phyloP scores from a whole-genome alignment of 64 coral and sea anemone genomes.

The Dendronephthya gigantea region DNA sequence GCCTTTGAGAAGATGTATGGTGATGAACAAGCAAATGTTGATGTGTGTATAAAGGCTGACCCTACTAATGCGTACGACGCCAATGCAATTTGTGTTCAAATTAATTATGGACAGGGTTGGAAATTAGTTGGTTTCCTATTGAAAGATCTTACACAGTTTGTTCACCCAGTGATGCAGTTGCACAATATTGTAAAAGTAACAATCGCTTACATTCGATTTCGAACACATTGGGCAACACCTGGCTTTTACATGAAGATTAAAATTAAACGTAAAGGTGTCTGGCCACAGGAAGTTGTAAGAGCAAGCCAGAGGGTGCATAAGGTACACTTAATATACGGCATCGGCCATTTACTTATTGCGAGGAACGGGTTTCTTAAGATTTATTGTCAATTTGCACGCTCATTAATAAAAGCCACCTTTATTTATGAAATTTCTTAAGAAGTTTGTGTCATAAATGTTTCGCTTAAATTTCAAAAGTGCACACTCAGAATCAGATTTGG shows the following conservation, averaged over 20 bases:
- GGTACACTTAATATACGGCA: neutral
- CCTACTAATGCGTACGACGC: neutral
- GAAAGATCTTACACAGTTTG: neutral
- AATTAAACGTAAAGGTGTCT: neutral
- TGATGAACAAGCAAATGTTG: neutral
- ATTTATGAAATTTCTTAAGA: too few relatives aligned
- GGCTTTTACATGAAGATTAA: neutral
- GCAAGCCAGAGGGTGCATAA: constrained; percentile 5
- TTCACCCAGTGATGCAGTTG: neutral
- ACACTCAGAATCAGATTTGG: neutral
- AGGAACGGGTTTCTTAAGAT: neutral
- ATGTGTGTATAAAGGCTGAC: neutral
- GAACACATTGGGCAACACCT: neutral
- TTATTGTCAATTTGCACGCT: too few relatives aligned
- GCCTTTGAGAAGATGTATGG: neutral
- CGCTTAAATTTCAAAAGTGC: too few relatives aligned
- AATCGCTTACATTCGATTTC: neutral
- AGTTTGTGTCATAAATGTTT: too few relatives aligned
- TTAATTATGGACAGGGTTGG: constrained; percentile 18
- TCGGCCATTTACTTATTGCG: neutral
- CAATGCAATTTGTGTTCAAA: neutral
- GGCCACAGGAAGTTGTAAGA: neutral
- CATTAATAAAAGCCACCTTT: too few relatives aligned
- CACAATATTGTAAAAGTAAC: neutral
- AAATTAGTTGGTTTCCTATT: neutral